Evolutionary conservation across 2,113 vertebrate genomes (phyloP).

Genomic region (Dasypus novemcinctus): DNA sequence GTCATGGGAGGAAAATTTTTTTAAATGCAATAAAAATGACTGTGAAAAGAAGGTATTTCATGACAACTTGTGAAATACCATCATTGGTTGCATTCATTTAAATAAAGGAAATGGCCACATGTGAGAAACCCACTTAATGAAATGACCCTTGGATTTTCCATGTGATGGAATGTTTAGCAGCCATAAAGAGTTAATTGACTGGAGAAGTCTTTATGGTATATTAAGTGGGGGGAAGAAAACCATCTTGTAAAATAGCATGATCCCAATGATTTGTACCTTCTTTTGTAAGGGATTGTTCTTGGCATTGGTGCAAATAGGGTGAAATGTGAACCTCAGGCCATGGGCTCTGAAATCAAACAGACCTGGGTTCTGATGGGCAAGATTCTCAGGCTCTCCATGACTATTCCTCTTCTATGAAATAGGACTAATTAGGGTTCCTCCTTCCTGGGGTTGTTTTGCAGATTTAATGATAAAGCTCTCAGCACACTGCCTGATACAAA

Average conservation of each 20-base stretch:
- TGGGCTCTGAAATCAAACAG: background rate
- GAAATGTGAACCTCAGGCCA: fast-evolving
- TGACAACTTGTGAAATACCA: background rate
- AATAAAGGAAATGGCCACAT: background rate
- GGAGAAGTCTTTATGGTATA: background rate
- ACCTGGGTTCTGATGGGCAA: background rate
- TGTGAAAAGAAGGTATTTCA: background rate
- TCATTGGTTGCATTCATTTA: background rate
- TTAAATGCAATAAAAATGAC: background rate
- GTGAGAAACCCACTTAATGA: background rate
- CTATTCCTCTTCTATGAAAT: background rate
- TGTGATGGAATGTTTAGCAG: background rate
- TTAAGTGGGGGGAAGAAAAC: background rate
- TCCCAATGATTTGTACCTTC: background rate
- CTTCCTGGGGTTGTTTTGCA: background rate
- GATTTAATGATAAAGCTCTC: background rate
- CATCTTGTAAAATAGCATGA: background rate
- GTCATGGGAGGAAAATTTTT: background rate
- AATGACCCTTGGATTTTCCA: background rate
- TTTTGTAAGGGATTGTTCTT: background rate
- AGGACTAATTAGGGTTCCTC: background rate
- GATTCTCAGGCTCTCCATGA: background rate
- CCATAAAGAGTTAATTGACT: background rate
- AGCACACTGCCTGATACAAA: background rate
- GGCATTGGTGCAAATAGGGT: fast-evolving